Evolutionary conservation across 2,888 invertebrate species (phyloP), one percentile per base, ranked within the genome.

Genomic region (Trissonchulus sp.): DNA sequence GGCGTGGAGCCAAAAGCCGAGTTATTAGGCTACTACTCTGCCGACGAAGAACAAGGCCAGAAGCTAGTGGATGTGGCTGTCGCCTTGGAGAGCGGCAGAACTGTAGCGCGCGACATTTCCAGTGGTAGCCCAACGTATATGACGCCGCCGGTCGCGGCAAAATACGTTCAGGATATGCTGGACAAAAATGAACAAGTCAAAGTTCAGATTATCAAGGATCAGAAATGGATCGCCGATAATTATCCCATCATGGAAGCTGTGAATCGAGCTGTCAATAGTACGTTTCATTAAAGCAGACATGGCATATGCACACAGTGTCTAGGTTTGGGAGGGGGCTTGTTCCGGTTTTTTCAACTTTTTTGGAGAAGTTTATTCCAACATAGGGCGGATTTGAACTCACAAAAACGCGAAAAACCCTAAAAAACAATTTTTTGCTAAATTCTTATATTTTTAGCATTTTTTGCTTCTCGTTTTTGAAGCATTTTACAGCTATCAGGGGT

Each of bases 71-170:
- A n/a, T n/a, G 23, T 48, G 8, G 48, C 48, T 23, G 48, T 23
- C 23, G 48, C 48, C 48, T 23, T 48, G 8, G 48, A 48, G 23
- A 48, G 48, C 23, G 48, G 48, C 8, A 74, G 74, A 62, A 85
- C 85, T 79, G 88, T 89, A 1, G 86, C 87, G 30, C 84, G 89
- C 62, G 90, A 90, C 80, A 88, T 90, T 85, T 91, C 91, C 79
- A 93, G 92, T 72, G 90, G 90, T 0, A 95, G 95, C 86, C 95
- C 95, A 0, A 94, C 94, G 86, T 88, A 93, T 79, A 95, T 95
- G 94, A 89, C 92, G 15, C 91, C 95, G 15, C 90, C 90, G 0
- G n/a, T 87, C 74, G 90, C 92, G 2, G 92, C 91, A 78, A 88
- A 89, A 74, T 94, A 94, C 85, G 87, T 94, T 0, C 86, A 86